Evolutionary conservation across 2,113 vertebrate genomes (phyloP), one percentile per base, ranked within the genome.

Genomic region (Alethe castanea): DNA sequence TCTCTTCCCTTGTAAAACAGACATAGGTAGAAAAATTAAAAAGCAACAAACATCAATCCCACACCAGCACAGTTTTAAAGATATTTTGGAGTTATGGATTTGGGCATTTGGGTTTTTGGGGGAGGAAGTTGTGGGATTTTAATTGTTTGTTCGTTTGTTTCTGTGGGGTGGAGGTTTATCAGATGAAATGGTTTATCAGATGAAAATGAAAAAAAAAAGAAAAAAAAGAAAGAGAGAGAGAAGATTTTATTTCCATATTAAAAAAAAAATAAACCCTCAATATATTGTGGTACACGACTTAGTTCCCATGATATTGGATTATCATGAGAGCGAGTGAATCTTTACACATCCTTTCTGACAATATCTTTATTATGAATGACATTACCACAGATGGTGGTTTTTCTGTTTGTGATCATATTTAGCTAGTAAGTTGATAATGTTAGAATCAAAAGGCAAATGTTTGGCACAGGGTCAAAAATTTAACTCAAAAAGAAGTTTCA

Each of bases 401-500:
- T 97, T 96, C 86, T 96, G 53, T 95, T 96, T 96, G 71, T 79
- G 70, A 88, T 88, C 86, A 70, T 90, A 80, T 65, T 91, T 96
- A 92, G 60, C 50, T 73, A 42, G 50, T 85, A 86, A 93, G 25
- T 19, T 72, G 52, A 96, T 94, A 90, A 84, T n/a, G 47, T 42
- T 86, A 70, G 52, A 80, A 45, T 42, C 90, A 92, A 82, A 85
- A 87, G 54, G 53, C 61, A 96, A 90, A 61, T 86, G 14, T 91
- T 90, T 96, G 88, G 64, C 81, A 80, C 7, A 38, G 31, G 74
- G 36, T 57, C 59, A 94, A 81, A 88, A 74, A 67, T 20, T 45
- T 91, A 84, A 88, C 35, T 95, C 22, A 77, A 72, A 84, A 57
- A 72, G 61, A 85, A 91, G 29, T 61, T 93, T 70, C 56, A 54